Evolutionary conservation across 2,113 vertebrate genomes (phyloP), one percentile per base, ranked within the genome.

Genomic region (Gavialis gangeticus): DNA sequence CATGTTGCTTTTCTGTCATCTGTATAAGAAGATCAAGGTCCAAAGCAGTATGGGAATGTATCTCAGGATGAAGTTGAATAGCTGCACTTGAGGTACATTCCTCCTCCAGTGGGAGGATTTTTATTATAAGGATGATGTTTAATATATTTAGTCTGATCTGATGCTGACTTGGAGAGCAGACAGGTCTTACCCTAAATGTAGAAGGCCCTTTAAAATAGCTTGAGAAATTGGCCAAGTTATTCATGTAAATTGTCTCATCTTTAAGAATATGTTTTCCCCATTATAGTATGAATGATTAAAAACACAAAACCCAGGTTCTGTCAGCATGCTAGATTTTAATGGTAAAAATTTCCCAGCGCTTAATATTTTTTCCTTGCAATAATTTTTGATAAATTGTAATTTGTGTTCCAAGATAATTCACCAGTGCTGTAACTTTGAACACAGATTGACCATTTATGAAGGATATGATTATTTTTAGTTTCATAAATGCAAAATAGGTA

Each of bases 161-260:
- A 46, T 85, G 79, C 7, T 30, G 24, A 4, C 64, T 64, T 84
- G 27, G 85, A 67, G 78, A 89, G 22, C 19, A 67, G 37, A 46
- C 37, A 89, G 55, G 57, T 58, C n/a, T 87, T 25, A 85, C 67
- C 18, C 58, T 93, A 83, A 55, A 79, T 91, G 82, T 93, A 57
- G 76, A 77, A 85, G 77, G 24, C 16, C 55, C 59, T 90, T 85
- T 12, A 79, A 56, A 3, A 18, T 82, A 82, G 37, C 89, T 91
- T 78, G 54, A 92, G 84, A 93, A 79, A 28, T 75, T 56, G 6
- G 1, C 87, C 3, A 84, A 93, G 91, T 84, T 87, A 77, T 67
- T 87, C 76, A 87, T 91, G 82, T 60, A 82, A 89, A 91, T 64
- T 73, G 8, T 10, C 13, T 92, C 78, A 54, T 34, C 67, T 95